Conservation (phyloP, 2,113 vertebrate species). For the Panthera tigris region DNA sequence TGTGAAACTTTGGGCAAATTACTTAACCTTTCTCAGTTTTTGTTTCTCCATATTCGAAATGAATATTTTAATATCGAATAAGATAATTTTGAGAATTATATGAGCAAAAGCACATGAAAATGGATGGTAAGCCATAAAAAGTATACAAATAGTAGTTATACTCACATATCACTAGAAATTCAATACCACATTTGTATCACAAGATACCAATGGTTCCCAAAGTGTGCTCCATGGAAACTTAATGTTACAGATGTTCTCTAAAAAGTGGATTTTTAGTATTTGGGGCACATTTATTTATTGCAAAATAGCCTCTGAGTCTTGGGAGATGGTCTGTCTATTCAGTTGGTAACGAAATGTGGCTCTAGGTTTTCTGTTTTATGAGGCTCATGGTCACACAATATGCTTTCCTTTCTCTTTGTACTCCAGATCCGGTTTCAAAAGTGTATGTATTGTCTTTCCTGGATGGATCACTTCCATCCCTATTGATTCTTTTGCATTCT, state of each 20-base stretch:
- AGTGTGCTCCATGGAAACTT: background rate
- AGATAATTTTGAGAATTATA: slow-evolving; percentile 25
- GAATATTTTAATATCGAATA: background rate
- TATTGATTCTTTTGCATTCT: background rate
- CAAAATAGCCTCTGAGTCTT: background rate
- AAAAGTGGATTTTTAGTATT: background rate
- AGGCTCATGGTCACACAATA: background rate
- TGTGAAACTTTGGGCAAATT: slow-evolving; percentile 1
- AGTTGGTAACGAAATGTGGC: background rate
- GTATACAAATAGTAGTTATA: background rate
- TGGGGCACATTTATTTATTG: background rate
- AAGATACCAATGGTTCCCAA: background rate
- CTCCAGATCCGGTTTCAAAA: background rate
- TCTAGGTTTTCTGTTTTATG: background rate
- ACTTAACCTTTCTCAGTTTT: background rate
- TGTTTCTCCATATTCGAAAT: slow-evolving; percentile 42
- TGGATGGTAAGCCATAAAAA: background rate
- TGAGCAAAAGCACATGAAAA: background rate
- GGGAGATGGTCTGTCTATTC: background rate
- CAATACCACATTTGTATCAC: background rate
- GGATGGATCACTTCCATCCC: background rate
- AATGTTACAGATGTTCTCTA: background rate
- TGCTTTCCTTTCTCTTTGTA: background rate
- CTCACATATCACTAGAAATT: background rate
- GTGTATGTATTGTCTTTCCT: background rate